Base-by-base conservation (phyloP, 1,140 invertebrate species). In the Leguminivora glycinivorella region DNA sequence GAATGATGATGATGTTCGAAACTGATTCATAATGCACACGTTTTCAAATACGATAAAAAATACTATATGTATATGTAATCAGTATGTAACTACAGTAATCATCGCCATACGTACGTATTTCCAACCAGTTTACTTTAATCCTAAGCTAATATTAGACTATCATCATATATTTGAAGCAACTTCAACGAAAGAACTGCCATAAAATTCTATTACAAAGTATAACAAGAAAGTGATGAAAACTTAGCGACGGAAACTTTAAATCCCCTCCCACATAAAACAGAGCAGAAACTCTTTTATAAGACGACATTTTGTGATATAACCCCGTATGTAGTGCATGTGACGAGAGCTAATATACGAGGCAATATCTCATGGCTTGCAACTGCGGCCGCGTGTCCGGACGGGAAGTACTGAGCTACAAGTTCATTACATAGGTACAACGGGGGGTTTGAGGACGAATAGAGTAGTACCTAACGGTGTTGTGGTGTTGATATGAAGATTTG, bases 301-400 rank as follows among this genome's bases (percentile, higher is more conserved):
- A 29, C 10, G 58, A 29, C 58, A 63, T 63, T 29, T 29, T 63
- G 10, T 63, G 26, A 63, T 63, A 63, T 63, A 63, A 17, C 25
- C 25, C 58, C 25, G 7, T 29, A 63, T 60, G 56, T 60, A 60
- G 56, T 60, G 56, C 56, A 60, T 63, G 58, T 63, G 58, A 63
- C 58, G 58, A 63, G 58, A 63, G 24, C 14, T 63, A 63, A 63
- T 63, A 63, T 63, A 63, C 58, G 58, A 63, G 58, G 58, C 29
- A 63, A 63, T 63, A 63, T 63, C 58, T 63, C 58, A 29, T 29
- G 58, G 25, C 25, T 31, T 29, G 58, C 58, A 63, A 29, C 58
- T 29, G 26, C 26, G 58, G 47, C 19, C 17, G 43, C 43, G 7
- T 52, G 47, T 52, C 47, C 47, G 47, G 47, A 52, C 47, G 2